A percentile compares a stretch with the other conserved stretches of the same genome.
Evolutionary conservation across 2,797 vertebrate genomes (phyloP).

Genomic region (Acanthurus lineatus): DNA sequence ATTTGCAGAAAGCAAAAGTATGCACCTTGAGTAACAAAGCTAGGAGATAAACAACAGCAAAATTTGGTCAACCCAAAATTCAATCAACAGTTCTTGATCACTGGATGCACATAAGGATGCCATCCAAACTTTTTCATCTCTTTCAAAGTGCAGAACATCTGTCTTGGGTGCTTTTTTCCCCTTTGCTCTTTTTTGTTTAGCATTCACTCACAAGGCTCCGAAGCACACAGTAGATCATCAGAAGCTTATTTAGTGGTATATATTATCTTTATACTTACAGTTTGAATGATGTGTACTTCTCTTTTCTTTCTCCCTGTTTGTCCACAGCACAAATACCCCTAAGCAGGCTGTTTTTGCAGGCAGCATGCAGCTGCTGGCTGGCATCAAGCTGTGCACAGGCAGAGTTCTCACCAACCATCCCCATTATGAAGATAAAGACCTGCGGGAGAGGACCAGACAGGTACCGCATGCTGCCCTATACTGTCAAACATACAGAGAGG

Average conservation of each 20-base stretch:
- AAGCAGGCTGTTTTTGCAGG: constrained; percentile 94
- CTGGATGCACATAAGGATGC: constrained; percentile 29
- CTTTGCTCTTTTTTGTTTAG: not conserved
- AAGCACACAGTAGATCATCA: not conserved
- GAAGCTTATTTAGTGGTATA: not conserved
- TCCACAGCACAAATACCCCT: constrained; percentile 90
- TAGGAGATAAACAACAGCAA: constrained; percentile 5
- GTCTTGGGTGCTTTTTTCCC: not conserved
- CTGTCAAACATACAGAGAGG: constrained; percentile 11
- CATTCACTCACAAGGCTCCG: not conserved
- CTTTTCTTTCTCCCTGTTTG: constrained; percentile 36
- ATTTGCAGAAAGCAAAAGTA: constrained; percentile 15
- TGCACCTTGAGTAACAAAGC: constrained; percentile 28
- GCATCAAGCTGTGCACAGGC: constrained; percentile 98
- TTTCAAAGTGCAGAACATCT: not conserved
- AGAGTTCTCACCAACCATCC: constrained; percentile 97
- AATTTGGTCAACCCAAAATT: constrained; percentile 21
- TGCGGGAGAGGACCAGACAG: constrained; percentile 95
- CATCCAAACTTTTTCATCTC: constrained; percentile 20
- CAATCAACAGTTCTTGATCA: constrained; percentile 38
- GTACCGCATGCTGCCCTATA: constrained; percentile 75
- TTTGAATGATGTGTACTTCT: constrained; percentile 30
- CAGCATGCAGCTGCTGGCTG: constrained; percentile 98
- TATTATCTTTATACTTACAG: not conserved
- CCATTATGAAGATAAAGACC: constrained; percentile 94